Evolutionary conservation across 1,140 invertebrate species (phyloP).

Genomic region (Doryteuthis pealeii): DNA sequence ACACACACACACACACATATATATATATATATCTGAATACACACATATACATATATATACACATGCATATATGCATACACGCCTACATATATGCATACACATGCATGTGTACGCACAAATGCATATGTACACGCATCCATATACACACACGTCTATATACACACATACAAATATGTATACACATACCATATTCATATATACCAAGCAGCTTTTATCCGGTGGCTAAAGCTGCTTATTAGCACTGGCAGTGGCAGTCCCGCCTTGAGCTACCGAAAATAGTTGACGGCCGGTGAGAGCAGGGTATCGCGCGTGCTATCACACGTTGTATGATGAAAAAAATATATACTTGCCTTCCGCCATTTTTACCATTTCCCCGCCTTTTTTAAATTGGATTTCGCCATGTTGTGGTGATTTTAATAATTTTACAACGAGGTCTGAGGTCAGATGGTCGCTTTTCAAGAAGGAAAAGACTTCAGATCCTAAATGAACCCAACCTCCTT

Average conservation of each 20-base stretch:
- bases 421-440: conserved; percentile 29
- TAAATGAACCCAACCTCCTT: conserved; percentile 32
- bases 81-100: neutral
- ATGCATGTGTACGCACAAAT: neutral
- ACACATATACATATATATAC: neutral
- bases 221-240: too few relatives aligned
- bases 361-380: conserved; percentile 5
- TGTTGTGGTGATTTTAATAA: conserved; percentile 25
- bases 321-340: too few relatives aligned
- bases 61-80: conserved; percentile 4
- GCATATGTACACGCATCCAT: neutral
- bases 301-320: too few relatives aligned
- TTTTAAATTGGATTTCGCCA: conserved; percentile 33
- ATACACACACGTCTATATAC: neutral
- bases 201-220: too few relatives aligned
- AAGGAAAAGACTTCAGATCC: conserved; percentile 27
- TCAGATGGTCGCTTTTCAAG: conserved; percentile 31
- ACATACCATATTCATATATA: too few relatives aligned
- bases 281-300: too few relatives aligned
- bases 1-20: too few relatives aligned
- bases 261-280: too few relatives aligned
- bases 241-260: too few relatives aligned
- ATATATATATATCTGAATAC: too few relatives aligned
- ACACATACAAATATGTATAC: neutral
- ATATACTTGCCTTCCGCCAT: too few relatives aligned